Evolutionary conservation across 1,140 invertebrate species (phyloP), one percentile per base, ranked within the genome.

Genomic region (Drosophila paulistorum): DNA sequence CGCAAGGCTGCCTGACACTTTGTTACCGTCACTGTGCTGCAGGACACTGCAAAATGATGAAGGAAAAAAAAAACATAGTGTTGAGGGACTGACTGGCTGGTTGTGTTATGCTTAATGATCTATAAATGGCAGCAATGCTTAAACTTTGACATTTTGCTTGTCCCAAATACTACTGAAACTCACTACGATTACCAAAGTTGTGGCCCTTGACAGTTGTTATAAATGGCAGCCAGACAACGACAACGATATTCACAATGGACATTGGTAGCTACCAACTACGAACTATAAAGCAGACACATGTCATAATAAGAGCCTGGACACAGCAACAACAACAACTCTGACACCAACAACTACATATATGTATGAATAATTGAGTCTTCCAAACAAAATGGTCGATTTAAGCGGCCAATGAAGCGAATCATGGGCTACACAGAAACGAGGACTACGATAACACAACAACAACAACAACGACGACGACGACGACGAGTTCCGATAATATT

Each of bases 1-100:
- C 95, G 94, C 66, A 98, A 94, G 4, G 97, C 97, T 23, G 96
- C 96, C 93, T 97, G 96, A 93, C 97, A 98, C 93, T 97, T 97
- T 67, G 96, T 96, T 81, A 98, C 96, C 35, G 97, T 98, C 77
- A 97, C 96, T 17, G 97, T 98, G 57, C 97, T 97, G 93, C 97
- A 98, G 65, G 97, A 96, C 90, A 98, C 97, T 98, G 95, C 13
- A 95, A 91, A 89, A 90, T 7, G 30, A 30, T 6, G 69, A 71
- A 5, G 30, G 54, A 30, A 26, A 3, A 9, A 42, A n/a, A 23
- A 23, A 23, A 23, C 20, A 39, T 17, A 17, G 30, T 42, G 33
- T 11, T 11, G 23, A 30, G 23, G 66, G 9, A 10, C 3, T 11
- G 9, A 11, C 2, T 14, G 59, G 58, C 71, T 61, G 58, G 20